These are phyloP conservation scores for Gorsachius goisagi DNA, from an alignment of 2,113 vertebrate genomes.

Conservation along the genomic window DNA sequence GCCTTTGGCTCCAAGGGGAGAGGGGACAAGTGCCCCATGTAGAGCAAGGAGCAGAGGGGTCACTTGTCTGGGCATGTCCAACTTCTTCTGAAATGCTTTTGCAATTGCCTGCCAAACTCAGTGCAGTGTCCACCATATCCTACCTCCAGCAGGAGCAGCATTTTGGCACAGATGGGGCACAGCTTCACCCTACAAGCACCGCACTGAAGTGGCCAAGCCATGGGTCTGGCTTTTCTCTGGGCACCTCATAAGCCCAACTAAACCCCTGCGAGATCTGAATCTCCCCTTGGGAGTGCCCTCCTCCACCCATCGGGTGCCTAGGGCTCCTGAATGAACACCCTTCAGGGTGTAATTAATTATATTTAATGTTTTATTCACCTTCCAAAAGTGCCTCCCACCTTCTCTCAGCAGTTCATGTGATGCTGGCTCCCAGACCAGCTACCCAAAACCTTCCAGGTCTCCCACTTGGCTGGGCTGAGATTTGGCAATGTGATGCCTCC, in stretches of 20 bases:
- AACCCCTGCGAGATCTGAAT: neutral
- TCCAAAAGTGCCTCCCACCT: neutral
- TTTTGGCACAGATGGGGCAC: neutral
- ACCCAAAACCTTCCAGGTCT: neutral
- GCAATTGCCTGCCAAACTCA: neutral
- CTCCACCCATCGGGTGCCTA: neutral
- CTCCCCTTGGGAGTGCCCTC: neutral
- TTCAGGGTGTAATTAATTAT: neutral
- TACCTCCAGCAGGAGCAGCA: neutral
- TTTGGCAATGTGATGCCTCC: neutral
- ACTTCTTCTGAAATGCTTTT: neutral
- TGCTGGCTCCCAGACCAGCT: neutral
- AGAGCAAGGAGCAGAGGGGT: neutral
- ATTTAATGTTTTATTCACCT: accelerated
- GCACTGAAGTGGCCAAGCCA: neutral
- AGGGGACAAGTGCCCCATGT: accelerated
- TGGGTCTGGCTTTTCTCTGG: neutral
- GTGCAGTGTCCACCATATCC: too few relatives aligned
- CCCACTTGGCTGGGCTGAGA: neutral
- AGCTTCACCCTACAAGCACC: neutral
- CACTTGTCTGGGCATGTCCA: neutral
- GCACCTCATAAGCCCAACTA: neutral
- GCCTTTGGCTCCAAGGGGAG: neutral
- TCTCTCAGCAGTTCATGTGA: neutral
- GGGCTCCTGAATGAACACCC: neutral